Percentiles rank a stretch among this genome's conserved stretches.
Evolutionary conservation across 2,888 invertebrate species (phyloP).

Genomic region (Drosophila antonietae): DNA sequence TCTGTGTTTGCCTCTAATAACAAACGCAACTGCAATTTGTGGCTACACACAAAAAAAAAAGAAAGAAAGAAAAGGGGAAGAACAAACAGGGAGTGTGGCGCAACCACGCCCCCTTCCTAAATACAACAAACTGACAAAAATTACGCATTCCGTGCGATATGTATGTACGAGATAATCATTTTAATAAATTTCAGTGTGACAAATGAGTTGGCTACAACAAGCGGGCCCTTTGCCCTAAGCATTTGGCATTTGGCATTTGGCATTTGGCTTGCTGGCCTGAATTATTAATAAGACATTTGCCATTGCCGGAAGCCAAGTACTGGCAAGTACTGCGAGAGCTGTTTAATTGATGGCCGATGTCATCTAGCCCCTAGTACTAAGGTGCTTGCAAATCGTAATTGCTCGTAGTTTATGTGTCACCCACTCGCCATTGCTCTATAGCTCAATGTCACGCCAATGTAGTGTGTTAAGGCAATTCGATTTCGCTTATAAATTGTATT

Average conservation of each 20-base stretch:
- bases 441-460: conserved; percentile 14
- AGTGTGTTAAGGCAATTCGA: conserved; percentile 17
- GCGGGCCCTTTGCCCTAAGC: conserved; percentile 3
- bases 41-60: conserved; percentile 21
- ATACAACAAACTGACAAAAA: conserved; percentile 52
- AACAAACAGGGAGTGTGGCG: not conserved
- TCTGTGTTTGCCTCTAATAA: conserved; percentile 37
- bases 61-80: not conserved
- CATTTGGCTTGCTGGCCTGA: conserved; percentile 45
- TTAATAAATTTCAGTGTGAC: conserved; percentile 79
- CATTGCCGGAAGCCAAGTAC: conserved; percentile 25
- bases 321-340: conserved; percentile 16
- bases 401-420: conserved; percentile 45
- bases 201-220: conserved; percentile 64
- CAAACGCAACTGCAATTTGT: conserved; percentile 53
- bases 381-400: conserved; percentile 27
- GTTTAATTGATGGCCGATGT: conserved; percentile 63
- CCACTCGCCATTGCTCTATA: conserved; percentile 21
- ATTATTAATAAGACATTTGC: conserved; percentile 66
- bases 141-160: conserved; percentile 79
- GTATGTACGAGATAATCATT: conserved; percentile 78
- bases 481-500: not conserved
- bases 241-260: not conserved
- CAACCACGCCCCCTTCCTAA: not conserved
- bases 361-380: not conserved